Evolutionary conservation across 2,888 invertebrate species (phyloP).

Genomic region (Phyllotreta cruciferae): DNA sequence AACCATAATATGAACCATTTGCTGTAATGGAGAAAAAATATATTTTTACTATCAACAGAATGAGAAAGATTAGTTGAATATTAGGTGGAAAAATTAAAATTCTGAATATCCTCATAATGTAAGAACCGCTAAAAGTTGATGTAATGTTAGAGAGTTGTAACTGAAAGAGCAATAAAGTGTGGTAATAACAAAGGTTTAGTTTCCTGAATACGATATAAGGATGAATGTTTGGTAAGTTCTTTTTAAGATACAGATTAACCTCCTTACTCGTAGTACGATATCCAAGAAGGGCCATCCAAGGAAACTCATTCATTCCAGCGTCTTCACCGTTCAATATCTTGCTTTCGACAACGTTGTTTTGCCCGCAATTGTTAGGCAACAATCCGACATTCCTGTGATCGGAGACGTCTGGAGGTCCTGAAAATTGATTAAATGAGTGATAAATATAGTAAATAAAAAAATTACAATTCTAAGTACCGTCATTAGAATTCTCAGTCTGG

Average conservation of each 20-base stretch:
- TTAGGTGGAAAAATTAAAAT: too few species aligned
- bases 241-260: constrained; percentile 7
- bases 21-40: constrained; percentile 41
- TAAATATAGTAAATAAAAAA: constrained; percentile 61
- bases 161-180: too few species aligned
- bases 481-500: too few species aligned
- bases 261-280: constrained; percentile 39
- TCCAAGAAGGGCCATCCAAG: constrained; percentile 76
- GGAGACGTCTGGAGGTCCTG: constrained; percentile 53
- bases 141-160: too few species aligned
- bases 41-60: too few species aligned
- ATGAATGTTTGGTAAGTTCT: too few species aligned
- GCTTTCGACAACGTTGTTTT: constrained; percentile 56
- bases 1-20: constrained; percentile 52
- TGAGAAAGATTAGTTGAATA: too few species aligned
- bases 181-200: too few species aligned
- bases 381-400: constrained; percentile 55
- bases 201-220: too few species aligned
- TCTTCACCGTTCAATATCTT: constrained; percentile 69
- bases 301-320: constrained; percentile 70
- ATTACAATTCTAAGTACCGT: neutral
- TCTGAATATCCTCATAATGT: too few species aligned
- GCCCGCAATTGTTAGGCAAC: constrained; percentile 65
- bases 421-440: constrained; percentile 28
- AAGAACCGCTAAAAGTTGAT: too few species aligned